Evolutionary conservation across 2,888 invertebrate genomes (phyloP), one percentile per base, ranked within the genome.

Genomic region (Cistogaster globosa): DNA sequence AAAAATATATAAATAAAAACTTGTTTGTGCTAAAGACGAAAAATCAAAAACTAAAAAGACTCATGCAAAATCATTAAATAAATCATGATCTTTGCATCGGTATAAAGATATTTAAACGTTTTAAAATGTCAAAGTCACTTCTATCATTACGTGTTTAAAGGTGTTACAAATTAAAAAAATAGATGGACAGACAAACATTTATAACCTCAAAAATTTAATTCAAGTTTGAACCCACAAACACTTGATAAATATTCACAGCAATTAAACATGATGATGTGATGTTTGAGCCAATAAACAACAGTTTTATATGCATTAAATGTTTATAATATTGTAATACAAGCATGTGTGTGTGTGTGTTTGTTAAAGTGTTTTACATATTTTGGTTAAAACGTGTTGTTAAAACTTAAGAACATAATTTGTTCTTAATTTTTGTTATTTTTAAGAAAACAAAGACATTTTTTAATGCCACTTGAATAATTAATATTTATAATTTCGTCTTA

Each of bases 41-140:
- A 60, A 32, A 57, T 0, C 1, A 18, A 55, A 20, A 32, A 32
- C 11, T 32, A 36, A 55, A 55, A n/a, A 48, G 7, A 51, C 45
- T 38, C 38, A 38, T 58, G 51, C 22, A 22, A 77, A 58, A 26
- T 53, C 38, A 9, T 32, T 32, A 0, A 60, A 68, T 51, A 60
- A 77, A 53, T 42, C 38, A 68, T 77, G 68, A 77, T 77, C 38
- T 77, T 38, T 77, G 58, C 51, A 60, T 12, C 9, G 14, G 3
- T n/a, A 3, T 18, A 78, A 12, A 16, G 55, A 68, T 62, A 62
- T 55, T 18, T 32, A 45, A 74, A 75, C 36, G 12, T 26, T 75
- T 81, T 69, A 63, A 75, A 81, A 75, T 76, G 81, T 82, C 75
- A 82, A 76, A 76, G 75, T 76, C 75, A 82, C 57, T 76, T 75